phyloP scores from a whole-genome alignment of 2,113 vertebrate genomes.

The Chloropsis hardwickii region DNA sequence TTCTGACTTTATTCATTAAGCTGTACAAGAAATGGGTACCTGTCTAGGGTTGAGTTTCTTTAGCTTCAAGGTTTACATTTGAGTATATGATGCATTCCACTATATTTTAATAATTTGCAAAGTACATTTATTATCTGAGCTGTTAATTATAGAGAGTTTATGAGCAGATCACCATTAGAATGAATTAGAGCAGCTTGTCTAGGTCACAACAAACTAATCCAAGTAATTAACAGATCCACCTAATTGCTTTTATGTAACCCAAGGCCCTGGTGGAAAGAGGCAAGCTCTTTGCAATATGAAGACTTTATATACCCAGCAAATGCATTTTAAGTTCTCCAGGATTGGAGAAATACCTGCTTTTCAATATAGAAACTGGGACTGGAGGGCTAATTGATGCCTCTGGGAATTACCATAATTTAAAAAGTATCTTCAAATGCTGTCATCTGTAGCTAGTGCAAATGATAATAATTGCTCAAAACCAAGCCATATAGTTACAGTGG shows the following conservation, averaged over 20 bases:
- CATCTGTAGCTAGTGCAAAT: not conserved
- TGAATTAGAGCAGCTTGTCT: not conserved
- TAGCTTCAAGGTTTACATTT: not conserved
- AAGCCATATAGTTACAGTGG: not conserved
- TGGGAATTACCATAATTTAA: not conserved
- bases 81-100: not conserved
- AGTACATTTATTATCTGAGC: not conserved
- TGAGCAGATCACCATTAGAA: not conserved
- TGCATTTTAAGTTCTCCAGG: not conserved
- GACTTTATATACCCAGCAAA: not conserved
- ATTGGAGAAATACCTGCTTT: not conserved
- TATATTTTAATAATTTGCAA: not conserved
- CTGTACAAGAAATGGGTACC: not conserved
- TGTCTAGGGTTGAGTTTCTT: not conserved
- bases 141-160: not conserved
- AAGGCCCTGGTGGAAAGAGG: not conserved
- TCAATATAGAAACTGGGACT: not conserved
- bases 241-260: not conserved
- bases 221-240: not conserved
- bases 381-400: not conserved
- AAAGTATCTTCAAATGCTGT: not conserved
- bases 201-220: not conserved
- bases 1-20: not conserved
- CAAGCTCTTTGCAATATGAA: not conserved
- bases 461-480: not conserved